Conservation (phyloP, 2,113 vertebrate genomes). For the Thomomys bottae region DNA sequence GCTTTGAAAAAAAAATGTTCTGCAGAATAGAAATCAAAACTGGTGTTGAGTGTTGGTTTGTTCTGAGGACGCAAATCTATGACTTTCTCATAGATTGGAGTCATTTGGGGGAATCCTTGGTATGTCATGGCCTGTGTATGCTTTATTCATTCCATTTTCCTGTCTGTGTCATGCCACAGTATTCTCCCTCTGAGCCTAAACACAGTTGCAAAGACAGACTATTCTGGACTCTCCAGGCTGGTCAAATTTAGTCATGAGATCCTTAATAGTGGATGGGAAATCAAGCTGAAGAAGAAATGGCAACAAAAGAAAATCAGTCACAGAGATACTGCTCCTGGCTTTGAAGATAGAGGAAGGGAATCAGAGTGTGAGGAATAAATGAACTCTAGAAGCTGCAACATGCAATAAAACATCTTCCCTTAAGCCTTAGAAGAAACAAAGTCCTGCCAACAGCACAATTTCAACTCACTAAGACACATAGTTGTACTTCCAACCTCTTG, state of each 20-base stretch:
- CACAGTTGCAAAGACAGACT: not conserved
- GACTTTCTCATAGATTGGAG: not conserved
- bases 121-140: not conserved
- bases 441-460: not conserved
- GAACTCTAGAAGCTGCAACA: not conserved
- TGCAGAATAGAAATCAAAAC: not conserved
- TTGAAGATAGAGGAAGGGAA: not conserved
- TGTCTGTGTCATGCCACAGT: not conserved
- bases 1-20: not conserved
- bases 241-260: not conserved
- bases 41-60: not conserved
- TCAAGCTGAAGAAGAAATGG: not conserved
- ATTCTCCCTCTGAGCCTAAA: not conserved
- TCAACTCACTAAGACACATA: not conserved
- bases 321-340: not conserved
- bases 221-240: not conserved
- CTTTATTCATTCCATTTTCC: not conserved
- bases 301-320: not conserved
- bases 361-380: not conserved
- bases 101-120: not conserved
- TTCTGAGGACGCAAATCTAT: not conserved
- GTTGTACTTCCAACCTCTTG: not conserved
- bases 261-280: not conserved
- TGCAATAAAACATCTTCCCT: not conserved
- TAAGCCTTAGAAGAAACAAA: not conserved